Evolutionary conservation across 2,113 vertebrate genomes (phyloP), one percentile per base, ranked within the genome.

Genomic region (Anas platyrhynchos): DNA sequence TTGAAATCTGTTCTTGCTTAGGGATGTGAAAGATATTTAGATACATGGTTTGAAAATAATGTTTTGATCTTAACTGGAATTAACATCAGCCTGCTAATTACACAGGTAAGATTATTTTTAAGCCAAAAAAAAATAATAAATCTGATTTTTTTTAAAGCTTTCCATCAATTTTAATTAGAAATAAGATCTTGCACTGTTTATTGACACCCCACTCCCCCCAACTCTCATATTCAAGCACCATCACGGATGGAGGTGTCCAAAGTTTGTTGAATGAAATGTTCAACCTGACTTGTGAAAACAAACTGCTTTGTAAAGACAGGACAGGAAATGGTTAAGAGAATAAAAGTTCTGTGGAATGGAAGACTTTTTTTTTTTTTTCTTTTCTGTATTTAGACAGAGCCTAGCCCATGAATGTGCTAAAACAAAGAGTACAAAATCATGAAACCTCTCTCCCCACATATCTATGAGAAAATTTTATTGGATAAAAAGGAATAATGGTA

Each of bases 21-120:
- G 96, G 89, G 94, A 69, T 97, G 88, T 90, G 93, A 94, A 87
- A 74, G 87, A 83, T 83, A 94, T 92, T 96, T 94, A n/a, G 93
- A 86, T 27, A 41, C 27, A 12, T 94, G 83, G 76, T 97, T 93
- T 86, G 62, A 81, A 88, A 68, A n/a, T 58, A 97, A 87, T 79
- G 41, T 26, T 87, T 59, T 91, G 66, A 66, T 65, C 56, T 93
- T 97, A 92, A 82, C 93, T 14, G 7, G 46, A 86, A 78, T 97
- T 96, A 72, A 43, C 84, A 20, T 95, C 78, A 96, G 48, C 71
- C 75, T 97, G 69, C 68, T 94, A 59, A 65, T 69, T 68, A 75
- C 38, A 85, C 76, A 97, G 86, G 95, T 97, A 96, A 96, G 90
- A 41, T 2, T 50, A 68, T 2, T 89, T 92, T 74, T 55, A 63